Conservation (phyloP, 2,113 vertebrate species). For the Colistium nudipinnis region DNA sequence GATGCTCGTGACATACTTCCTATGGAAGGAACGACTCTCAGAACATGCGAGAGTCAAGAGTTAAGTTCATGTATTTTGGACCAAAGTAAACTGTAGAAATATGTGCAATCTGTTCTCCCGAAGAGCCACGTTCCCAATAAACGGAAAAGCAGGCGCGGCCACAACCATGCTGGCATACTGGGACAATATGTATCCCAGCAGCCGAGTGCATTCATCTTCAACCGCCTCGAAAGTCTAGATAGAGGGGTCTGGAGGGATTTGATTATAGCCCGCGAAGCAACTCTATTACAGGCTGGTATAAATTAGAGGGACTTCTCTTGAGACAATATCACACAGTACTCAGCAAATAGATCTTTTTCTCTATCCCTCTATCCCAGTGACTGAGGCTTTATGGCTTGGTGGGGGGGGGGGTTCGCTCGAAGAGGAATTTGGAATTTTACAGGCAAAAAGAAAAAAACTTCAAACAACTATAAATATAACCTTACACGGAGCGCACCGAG, state of each 20-base stretch:
- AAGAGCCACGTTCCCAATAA: conserved; percentile 27
- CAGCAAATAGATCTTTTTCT: conserved; percentile 32
- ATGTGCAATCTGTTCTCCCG: conserved; percentile 24
- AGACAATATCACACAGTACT: conserved; percentile 44
- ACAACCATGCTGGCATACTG: conserved; percentile 46
- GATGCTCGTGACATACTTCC: conserved; percentile 59
- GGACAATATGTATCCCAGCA: conserved; percentile 44
- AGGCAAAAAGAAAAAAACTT: conserved; percentile 27
- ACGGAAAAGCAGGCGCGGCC: conserved; percentile 42
- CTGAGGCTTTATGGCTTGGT: conserved; percentile 44
- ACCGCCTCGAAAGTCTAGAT: conserved; percentile 58
- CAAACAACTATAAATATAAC: too few relatives aligned
- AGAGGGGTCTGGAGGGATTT: conserved; percentile 49
- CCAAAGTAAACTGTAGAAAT: conserved; percentile 44
- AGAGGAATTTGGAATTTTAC: conserved; percentile 53
- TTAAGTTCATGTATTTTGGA: conserved; percentile 51
- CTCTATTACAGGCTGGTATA: conserved; percentile 56
- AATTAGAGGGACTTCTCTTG: conserved; percentile 52
- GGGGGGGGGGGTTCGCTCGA: conserved; percentile 49
- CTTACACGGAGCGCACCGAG: too few relatives aligned
- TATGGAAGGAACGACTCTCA: conserved; percentile 60
- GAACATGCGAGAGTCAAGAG: conserved; percentile 47
- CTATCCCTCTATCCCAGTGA: conserved; percentile 28
- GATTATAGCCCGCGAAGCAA: conserved; percentile 59
- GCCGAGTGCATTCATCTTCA: conserved; percentile 36